A percentile compares a stretch with the other conserved stretches of the same genome.
These are phyloP conservation scores for Eumerus sabulonum DNA, from an alignment of 2,888 invertebrate genomes.

Conservation along the genomic window DNA sequence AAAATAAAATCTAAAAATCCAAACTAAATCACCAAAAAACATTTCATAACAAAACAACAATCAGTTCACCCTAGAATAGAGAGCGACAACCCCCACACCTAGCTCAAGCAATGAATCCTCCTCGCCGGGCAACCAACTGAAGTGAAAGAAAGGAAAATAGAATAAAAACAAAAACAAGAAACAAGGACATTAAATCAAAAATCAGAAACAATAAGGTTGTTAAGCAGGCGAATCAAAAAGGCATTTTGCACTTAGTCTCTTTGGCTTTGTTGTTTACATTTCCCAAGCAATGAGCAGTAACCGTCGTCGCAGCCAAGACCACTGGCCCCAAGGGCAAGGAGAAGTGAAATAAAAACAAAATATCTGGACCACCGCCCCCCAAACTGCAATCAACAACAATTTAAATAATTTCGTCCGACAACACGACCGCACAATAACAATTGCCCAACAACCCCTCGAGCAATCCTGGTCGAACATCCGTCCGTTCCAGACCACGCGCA, in stretches of 20 bases:
- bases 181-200: slow-evolving; percentile 67
- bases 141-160: slow-evolving; percentile 9
- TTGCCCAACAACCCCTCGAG: slow-evolving; percentile 8
- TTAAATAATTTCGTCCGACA: slow-evolving; percentile 58
- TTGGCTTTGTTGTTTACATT: slow-evolving; percentile 59
- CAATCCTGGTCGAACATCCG: no score
- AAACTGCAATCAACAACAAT: slow-evolving; percentile 62
- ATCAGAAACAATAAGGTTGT: slow-evolving; percentile 64
- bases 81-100: no score
- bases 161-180: background rate
- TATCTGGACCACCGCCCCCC: slow-evolving; percentile 28
- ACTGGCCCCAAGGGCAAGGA: slow-evolving; percentile 20
- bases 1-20: no score
- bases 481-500: slow-evolving; percentile 8
- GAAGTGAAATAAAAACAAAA: slow-evolving; percentile 37
- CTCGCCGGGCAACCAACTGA: no score
- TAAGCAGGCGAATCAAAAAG: slow-evolving; percentile 63
- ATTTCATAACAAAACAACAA: no score
- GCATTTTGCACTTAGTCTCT: slow-evolving; percentile 62
- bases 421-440: slow-evolving; percentile 35
- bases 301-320: slow-evolving; percentile 44
- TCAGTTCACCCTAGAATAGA: no score
- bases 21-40: no score
- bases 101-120: background rate
- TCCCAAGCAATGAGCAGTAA: slow-evolving; percentile 51